Base-by-base conservation (phyloP, 2,888 invertebrate genomes). In the Ophion costatus region DNA sequence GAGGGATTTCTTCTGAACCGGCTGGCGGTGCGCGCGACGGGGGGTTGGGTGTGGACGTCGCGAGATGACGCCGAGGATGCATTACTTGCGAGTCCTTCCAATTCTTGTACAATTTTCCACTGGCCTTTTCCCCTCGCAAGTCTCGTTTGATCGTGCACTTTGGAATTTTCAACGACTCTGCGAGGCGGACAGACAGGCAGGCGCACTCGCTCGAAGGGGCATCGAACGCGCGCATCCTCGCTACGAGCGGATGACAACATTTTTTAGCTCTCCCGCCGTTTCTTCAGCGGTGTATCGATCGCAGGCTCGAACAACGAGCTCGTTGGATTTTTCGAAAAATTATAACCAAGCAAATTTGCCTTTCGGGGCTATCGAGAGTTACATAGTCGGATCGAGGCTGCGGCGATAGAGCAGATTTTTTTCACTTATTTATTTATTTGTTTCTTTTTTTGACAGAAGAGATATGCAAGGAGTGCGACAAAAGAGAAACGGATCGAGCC, bases 401-500 rank as follows among this genome's bases (percentile, higher is more conserved):
- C 11, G 4, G 2, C 51, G 51, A 71, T 82, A 81, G 81, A 87
- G 22, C 2, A 22, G n/a, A n/a, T 59, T 29, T 1, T 17, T 0
- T 17, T 22, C 82, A 29, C 57, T 84, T 80, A 83, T 86, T 81
- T 29, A 3, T 11, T 42, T 2, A 5, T 24, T 17, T 17, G 0
- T 61, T 61, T 73, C 11, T 22, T 10, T 33, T 59, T 11, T 42
- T 7, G 22, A 6, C 17, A 22, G 33, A 42, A 33, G 29, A 61
- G 24, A 9, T 73, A 84, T 86, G 77, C 75, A 86, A 85, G 80
- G 80, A 69, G 33, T 14, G 57, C 38, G 69, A 83, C 78, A 83
- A 83, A 74, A 63, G 82, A 83, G 57, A 17, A 1, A 74, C 69
- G 80, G 42, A 74, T 51, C 61, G 33, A 63, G 61, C 74, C 78